Base-by-base conservation (phyloP, 2,113 vertebrate genomes). In the Cottus gobio region DNA sequence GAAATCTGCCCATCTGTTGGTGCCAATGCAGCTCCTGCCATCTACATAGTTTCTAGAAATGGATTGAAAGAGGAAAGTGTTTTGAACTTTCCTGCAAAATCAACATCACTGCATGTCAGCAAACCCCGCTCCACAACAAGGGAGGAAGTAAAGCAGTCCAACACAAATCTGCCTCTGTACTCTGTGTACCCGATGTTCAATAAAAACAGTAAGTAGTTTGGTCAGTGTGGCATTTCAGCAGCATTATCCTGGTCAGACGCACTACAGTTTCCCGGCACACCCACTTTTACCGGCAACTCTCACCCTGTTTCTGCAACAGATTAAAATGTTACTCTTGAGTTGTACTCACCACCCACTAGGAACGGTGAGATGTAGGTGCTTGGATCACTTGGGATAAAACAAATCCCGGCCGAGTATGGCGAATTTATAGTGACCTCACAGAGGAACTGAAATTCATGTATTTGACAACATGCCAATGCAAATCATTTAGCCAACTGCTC, bases 181-280 rank as follows among this genome's bases (percentile, higher is more conserved):
- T 80, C 54, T 68, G 75, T 84, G 54, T 67, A 74, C 83, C 36
- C 71, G 69, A 69, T 36, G 79, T 80, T 87, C 77, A 88, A 87
- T 86, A 85, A 83, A 85, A 85, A 84, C 76, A 87, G 68, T 69
- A 76, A 82, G 75, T 69, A 75, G 61, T 82, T 82, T 85, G 89
- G 91, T 91, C 85, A 87, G 28, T 85, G 78, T 87, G 86, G 92
- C 70, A 80, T 85, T 80, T 77, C 58, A 74, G 82, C 65, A 86
- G 71, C 74, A 77, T 89, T 91, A 85, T 84, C 64, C 56, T 84
- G 84, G 86, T 88, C 68, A 84, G 82, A 88, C 42, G 57, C 73
- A 75, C 84, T 87, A 88, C 31, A 80, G 82, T 92, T 93, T 92
- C 82, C 76, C 30, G 61, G 77, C 87, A 87, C 89, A 86, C 78